Evolutionary conservation across 2,797 vertebrate genomes (phyloP), one percentile per base, ranked within the genome.

Genomic region (Pseudopleuronectes americanus): DNA sequence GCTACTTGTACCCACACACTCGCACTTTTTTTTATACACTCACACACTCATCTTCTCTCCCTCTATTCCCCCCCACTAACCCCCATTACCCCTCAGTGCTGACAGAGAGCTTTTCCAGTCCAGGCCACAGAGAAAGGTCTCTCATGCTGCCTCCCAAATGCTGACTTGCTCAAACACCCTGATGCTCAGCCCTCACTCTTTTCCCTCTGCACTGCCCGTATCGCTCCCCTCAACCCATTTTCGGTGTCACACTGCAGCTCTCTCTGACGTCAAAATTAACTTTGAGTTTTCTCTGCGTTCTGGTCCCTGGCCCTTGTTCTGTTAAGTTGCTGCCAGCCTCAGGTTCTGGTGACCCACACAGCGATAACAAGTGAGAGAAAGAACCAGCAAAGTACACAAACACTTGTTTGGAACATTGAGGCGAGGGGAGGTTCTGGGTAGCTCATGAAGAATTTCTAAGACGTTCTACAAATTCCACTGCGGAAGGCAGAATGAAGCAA

Each of bases 11-110:
- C 57, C 28, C 54, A 70, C 49, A 65, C 61, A 78, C 60, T 53
- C 63, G 64, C 55, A 69, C 49, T 65, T 45, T 16, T 36, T 45
- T 17, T 45, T 16, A 41, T 41, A 16, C 13, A 14, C 38, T 41
- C 13, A 41, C 38, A 41, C 38, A 45, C 43, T 75, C 62, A 49
- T 70, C 68, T 69, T 71, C 60, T 66, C 68, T 59, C 64, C 56
- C 49, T 68, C 36, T 17, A 43, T 43, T 17, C 41, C 47, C 19
- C 71, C 61, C 45, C 33, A 74, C 84, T 92, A 85, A 90, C 90
- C 90, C 81, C 90, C 84, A 89, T 92, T 94, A 92, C 87, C 79
- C 78, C 71, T 74, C 77, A 65, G 61, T 92, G 91, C 93, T 92
- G 92, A 94, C 89, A 76, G 71, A 74, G 76, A 84, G 77, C 47